These are phyloP conservation scores for Micromussa lordhowensis DNA, from an alignment of 92 coral and sea anemone species.

Conservation along the genomic window DNA sequence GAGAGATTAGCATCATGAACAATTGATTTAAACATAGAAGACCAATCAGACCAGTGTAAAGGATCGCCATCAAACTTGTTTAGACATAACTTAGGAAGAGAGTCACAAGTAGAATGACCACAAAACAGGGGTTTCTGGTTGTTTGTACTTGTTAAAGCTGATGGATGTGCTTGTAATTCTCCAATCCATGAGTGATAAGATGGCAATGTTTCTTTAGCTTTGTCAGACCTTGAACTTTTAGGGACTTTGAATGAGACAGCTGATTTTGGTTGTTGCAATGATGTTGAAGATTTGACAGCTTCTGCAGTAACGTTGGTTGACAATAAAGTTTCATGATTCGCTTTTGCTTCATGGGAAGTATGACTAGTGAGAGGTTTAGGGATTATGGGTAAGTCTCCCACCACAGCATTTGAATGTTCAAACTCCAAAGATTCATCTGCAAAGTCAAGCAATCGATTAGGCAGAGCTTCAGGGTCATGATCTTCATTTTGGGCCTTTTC, in stretches of 20 bases:
- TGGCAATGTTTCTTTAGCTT: neutral
- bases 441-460: slow-evolving; percentile 47
- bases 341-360: neutral
- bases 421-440: slow-evolving; percentile 3
- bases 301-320: neutral
- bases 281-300: neutral
- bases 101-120: slow-evolving; percentile 11
- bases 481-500: slow-evolving; percentile 12
- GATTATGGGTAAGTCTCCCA: neutral
- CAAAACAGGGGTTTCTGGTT: neutral
- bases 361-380: neutral
- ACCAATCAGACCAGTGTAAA: slow-evolving; percentile 64
- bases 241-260: too few relatives aligned
- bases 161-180: slow-evolving; percentile 1
- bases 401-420: neutral
- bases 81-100: slow-evolving; percentile 48
- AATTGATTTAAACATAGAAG: slow-evolving; percentile 63
- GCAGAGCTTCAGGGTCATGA: slow-evolving; percentile 33
- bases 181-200: slow-evolving; percentile 6
- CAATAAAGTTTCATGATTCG: neutral
- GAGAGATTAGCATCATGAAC: slow-evolving; percentile 55
- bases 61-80: slow-evolving; percentile 66
- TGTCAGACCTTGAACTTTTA: neutral
- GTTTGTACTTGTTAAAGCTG: neutral
- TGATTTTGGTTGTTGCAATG: neutral